Conservation (phyloP, 2,888 invertebrate species). For the Alsophila aescularia region DNA sequence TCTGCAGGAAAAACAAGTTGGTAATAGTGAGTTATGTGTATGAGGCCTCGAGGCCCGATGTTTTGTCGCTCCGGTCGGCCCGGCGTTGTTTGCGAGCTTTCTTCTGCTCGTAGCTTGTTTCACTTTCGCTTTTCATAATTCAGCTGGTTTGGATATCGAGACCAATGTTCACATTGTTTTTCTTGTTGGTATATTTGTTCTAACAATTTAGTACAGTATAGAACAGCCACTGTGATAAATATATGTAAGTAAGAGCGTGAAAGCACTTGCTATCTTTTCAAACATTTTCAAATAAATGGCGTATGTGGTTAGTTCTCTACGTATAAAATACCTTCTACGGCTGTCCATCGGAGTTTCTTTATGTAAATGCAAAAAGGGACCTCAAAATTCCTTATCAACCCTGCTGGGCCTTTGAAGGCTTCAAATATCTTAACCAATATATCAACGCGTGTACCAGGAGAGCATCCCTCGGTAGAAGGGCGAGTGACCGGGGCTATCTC, state of each 20-base stretch:
- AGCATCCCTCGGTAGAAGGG: constrained; percentile 57
- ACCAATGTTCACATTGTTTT: constrained; percentile 25
- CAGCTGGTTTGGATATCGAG: constrained; percentile 23
- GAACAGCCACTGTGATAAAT: neutral
- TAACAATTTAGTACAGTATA: constrained; percentile 4
- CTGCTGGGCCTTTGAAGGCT: constrained; percentile 39
- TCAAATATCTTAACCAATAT: constrained; percentile 62
- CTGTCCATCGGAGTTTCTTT: neutral
- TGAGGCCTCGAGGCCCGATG: constrained; percentile 13
- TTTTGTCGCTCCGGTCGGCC: constrained; percentile 27
- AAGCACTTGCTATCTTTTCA: too few relatives aligned
- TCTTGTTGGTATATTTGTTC: constrained; percentile 19
- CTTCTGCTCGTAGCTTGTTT: constrained; percentile 8
- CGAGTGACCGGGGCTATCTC: constrained; percentile 71
- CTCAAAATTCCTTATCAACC: constrained; percentile 21
- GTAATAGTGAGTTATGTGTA: constrained; percentile 68
- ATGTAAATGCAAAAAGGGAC: constrained; percentile 19
- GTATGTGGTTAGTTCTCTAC: too few relatives aligned
- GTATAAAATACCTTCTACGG: too few relatives aligned
- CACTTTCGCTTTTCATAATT: constrained; percentile 28
- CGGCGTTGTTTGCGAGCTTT: constrained; percentile 27
- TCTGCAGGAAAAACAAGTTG: constrained; percentile 62
- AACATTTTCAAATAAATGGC: too few relatives aligned
- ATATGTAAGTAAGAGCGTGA: neutral
- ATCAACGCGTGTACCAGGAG: constrained; percentile 59